Percentiles rank a stretch among this genome's conserved stretches.
phyloP scores from a whole-genome alignment of 30 jellyfish, hydroid and myxozoan species.

The Pseudorhiza aurosa region DNA sequence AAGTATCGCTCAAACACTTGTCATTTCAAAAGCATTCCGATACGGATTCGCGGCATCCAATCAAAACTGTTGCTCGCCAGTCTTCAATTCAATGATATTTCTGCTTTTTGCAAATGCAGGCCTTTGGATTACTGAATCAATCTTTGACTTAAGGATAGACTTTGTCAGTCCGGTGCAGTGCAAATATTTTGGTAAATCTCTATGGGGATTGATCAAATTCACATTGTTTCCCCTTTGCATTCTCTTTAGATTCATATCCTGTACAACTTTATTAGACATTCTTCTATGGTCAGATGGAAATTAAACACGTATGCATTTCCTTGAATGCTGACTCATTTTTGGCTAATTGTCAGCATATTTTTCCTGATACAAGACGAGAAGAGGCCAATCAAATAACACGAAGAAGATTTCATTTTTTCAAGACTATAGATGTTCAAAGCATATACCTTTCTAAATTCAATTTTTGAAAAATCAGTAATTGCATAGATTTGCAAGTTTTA shows the following conservation, averaged over 20 bases:
- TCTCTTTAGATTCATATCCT: conserved; percentile 46
- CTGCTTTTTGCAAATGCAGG: conserved; percentile 67
- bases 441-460: too few species aligned
- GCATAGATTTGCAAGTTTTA: too few species aligned
- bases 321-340: too few species aligned
- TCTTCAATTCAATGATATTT: conserved; percentile 36
- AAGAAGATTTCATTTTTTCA: too few species aligned
- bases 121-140: conserved; percentile 68
- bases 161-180: conserved; percentile 63
- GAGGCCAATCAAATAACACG: too few species aligned
- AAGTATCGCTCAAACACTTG: conserved; percentile 26
- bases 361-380: too few species aligned
- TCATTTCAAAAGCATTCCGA: conserved; percentile 43
- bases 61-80: conserved; percentile 36
- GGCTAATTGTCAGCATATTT: too few species aligned
- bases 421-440: too few species aligned
- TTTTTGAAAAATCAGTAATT: too few species aligned
- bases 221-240: conserved; percentile 62
- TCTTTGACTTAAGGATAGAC: conserved; percentile 49
- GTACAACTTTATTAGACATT: conserved; percentile 52
- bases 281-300: conserved; percentile 64
- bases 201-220: conserved; percentile 55
- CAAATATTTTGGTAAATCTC: conserved; percentile 28
- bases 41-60: conserved; percentile 21
- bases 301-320: background rate